Evolutionary conservation across 2,797 vertebrate genomes (phyloP).

Genomic region (Cephalopachus bancanus): DNA sequence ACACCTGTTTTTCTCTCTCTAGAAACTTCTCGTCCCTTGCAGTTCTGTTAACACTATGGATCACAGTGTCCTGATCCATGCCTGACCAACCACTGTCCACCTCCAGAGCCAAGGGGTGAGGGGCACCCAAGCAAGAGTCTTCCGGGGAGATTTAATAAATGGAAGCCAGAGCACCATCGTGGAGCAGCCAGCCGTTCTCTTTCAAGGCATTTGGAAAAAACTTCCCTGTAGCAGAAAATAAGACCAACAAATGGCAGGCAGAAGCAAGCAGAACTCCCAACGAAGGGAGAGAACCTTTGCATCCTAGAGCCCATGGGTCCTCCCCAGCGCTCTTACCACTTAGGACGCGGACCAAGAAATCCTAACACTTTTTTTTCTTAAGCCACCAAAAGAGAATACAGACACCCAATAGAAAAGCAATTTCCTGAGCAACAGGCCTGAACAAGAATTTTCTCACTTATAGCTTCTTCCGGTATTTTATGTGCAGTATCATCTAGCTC

Average conservation of each 20-base stretch:
- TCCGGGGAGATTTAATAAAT: not conserved
- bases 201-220: not conserved
- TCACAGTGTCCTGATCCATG: not conserved
- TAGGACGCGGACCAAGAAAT: not conserved
- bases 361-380: not conserved
- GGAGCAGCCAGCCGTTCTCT: not conserved
- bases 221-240: conserved; percentile 4
- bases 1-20: not conserved
- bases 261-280: not conserved
- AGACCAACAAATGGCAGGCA: not conserved
- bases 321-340: not conserved
- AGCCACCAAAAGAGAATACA: not conserved
- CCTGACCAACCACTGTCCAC: not conserved
- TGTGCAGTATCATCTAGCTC: not conserved
- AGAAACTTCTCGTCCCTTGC: not conserved
- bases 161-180: not conserved
- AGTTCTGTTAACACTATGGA: not conserved
- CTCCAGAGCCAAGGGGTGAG: not conserved
- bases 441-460: not conserved
- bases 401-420: conserved; percentile 22
- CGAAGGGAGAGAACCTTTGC: not conserved
- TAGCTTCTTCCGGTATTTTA: not conserved
- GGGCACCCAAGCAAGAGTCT: not conserved
- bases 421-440: not conserved
- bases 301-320: not conserved